These are phyloP conservation scores for Carabus problematicus DNA, from an alignment of 2,888 invertebrate species.

Conservation along the genomic window DNA sequence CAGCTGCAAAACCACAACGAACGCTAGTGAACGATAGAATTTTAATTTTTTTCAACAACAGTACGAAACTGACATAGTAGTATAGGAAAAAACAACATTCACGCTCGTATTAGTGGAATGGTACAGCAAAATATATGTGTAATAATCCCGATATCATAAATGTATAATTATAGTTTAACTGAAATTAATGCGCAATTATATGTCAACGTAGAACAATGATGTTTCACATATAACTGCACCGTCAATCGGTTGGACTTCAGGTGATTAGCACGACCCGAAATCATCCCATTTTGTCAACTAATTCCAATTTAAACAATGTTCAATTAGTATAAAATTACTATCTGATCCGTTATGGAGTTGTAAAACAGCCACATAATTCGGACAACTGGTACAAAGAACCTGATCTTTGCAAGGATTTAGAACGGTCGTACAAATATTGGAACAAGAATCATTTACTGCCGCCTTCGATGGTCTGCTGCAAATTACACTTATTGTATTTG, in stretches of 20 bases:
- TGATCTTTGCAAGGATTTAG: no score
- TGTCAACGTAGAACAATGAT: background rate
- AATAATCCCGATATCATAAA: constrained; percentile 15
- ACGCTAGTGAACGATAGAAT: background rate
- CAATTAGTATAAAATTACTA: constrained; percentile 4
- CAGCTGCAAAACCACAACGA: no score
- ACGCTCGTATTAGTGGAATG: background rate
- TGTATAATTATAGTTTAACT: constrained; percentile 26
- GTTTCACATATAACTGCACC: background rate
- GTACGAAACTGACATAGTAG: background rate
- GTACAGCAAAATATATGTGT: background rate
- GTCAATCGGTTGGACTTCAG: background rate
- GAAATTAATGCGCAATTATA: constrained; percentile 31
- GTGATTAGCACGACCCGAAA: constrained; percentile 21
- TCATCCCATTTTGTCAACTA: constrained; percentile 25
- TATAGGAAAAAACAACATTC: background rate
- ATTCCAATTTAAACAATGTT: constrained; percentile 9
- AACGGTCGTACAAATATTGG: no score
- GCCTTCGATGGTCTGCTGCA: no score
- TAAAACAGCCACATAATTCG: no score
- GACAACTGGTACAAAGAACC: no score
- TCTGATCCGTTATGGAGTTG: background rate
- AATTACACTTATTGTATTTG: no score
- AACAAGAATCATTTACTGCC: no score
- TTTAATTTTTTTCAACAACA: background rate